phyloP scores from a whole-genome alignment of 2,888 invertebrate species.

The Cephalotes varians region DNA sequence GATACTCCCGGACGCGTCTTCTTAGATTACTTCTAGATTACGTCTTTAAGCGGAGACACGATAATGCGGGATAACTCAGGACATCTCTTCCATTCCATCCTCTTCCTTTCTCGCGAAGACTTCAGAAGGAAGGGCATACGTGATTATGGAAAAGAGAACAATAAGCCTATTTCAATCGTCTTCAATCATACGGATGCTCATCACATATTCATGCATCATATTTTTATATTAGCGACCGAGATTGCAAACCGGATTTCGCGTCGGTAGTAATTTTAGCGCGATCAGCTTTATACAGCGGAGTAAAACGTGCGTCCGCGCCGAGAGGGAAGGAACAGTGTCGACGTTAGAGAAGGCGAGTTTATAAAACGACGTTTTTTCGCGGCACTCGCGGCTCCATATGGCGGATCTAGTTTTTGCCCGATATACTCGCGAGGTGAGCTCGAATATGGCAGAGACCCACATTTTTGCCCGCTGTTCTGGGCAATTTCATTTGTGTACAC shows the following conservation, averaged over 20 bases:
- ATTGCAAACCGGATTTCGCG: background rate
- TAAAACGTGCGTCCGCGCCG: slow-evolving; percentile 5
- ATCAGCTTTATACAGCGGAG: slow-evolving; percentile 1
- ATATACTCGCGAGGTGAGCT: slow-evolving; percentile 49
- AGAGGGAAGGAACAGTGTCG: slow-evolving; percentile 33
- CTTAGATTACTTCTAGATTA: slow-evolving; percentile 53
- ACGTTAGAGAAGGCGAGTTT: slow-evolving; percentile 40
- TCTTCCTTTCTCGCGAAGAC: background rate
- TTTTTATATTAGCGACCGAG: background rate
- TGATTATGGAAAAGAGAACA: background rate
- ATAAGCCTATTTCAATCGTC: background rate
- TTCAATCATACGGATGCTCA: background rate
- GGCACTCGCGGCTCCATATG: slow-evolving; percentile 48
- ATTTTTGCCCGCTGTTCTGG: slow-evolving; percentile 58
- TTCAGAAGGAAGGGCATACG: background rate
- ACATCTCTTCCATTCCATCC: background rate
- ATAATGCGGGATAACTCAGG: slow-evolving; percentile 52
- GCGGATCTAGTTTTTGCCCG: slow-evolving; percentile 56
- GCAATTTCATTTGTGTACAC: slow-evolving; percentile 62
- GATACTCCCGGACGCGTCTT: slow-evolving; percentile 56
- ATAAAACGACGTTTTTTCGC: slow-evolving; percentile 47
- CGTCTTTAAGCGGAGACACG: slow-evolving; percentile 45
- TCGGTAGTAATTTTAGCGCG: slow-evolving; percentile 4
- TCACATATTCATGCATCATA: background rate
- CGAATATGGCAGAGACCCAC: slow-evolving; percentile 57